Evolutionary conservation across 1,140 invertebrate species (phyloP).

Genomic region (Galleria mellonella): DNA sequence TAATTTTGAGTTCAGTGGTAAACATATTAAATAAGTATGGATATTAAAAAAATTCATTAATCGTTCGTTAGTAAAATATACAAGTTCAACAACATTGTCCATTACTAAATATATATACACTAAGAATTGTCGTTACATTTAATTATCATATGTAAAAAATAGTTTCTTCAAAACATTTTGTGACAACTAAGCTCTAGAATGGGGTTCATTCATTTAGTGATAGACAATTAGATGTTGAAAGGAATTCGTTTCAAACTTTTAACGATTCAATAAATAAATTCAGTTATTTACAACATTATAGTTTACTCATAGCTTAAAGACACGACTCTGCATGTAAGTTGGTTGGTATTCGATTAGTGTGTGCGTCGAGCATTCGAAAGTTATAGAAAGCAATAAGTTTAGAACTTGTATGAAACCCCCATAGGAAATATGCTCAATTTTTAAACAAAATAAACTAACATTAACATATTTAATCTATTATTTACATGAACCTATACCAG

Average conservation of each 20-base stretch:
- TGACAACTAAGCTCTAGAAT: constrained; percentile 39
- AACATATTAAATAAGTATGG: neutral
- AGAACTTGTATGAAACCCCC: too few relatives aligned
- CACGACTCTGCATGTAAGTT: too few relatives aligned
- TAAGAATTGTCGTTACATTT: constrained; percentile 12
- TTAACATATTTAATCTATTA: constrained; percentile 1
- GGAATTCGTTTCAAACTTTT: neutral
- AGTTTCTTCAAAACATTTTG: constrained; percentile 20
- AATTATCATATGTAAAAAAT: constrained; percentile 25
- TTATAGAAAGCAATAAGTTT: too few relatives aligned
- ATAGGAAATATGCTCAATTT: too few relatives aligned
- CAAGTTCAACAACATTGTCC: constrained; percentile 10
- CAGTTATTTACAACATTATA: too few relatives aligned
- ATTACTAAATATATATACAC: constrained; percentile 15
- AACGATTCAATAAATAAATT: too few relatives aligned
- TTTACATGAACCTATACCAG: constrained; percentile 13
- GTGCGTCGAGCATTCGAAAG: too few relatives aligned
- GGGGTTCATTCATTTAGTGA: constrained; percentile 34
- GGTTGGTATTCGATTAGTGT: too few relatives aligned
- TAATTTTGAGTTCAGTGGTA: neutral
- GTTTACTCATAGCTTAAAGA: too few relatives aligned
- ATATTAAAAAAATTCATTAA: neutral
- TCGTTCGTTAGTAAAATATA: neutral
- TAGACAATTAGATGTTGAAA: constrained; percentile 18
- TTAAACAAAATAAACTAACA: neutral